Evolutionary conservation across 2,113 vertebrate genomes (phyloP).

Genomic region (Aegithalos caudatus): DNA sequence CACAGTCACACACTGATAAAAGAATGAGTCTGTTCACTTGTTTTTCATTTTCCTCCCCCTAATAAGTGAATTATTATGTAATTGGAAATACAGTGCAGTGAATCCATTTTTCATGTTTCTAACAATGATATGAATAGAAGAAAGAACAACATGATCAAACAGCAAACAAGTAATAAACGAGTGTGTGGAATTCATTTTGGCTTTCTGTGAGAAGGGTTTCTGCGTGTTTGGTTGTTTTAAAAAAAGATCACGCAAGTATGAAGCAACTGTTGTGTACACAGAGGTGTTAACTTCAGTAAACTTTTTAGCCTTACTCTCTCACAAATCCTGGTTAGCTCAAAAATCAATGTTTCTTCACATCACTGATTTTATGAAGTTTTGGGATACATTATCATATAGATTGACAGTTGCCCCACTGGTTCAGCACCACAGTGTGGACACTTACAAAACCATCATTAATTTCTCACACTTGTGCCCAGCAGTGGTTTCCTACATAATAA

Average conservation of each 20-base stretch:
- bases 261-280: neutral
- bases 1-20: neutral
- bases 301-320: slow-evolving; percentile 55
- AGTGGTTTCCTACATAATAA: slow-evolving; percentile 73
- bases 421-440: slow-evolving; percentile 72
- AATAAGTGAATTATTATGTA: neutral
- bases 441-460: slow-evolving; percentile 78
- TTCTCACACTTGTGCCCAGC: slow-evolving; percentile 68
- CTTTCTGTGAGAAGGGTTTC: neutral
- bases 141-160: neutral
- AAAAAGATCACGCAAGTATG: neutral
- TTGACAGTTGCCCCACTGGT: slow-evolving; percentile 76
- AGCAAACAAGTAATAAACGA: neutral
- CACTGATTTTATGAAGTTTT: slow-evolving; percentile 78
- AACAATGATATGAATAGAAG: neutral
- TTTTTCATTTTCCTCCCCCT: neutral
- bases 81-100: neutral
- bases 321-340: slow-evolving; percentile 63
- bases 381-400: slow-evolving; percentile 81
- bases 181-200: neutral
- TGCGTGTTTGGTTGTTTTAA: neutral
- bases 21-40: neutral
- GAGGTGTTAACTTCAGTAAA: slow-evolving; percentile 62
- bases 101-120: neutral
- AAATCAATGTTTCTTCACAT: slow-evolving; percentile 78